Percentiles rank a stretch among this genome's conserved stretches.
Evolutionary conservation across 2,113 vertebrate genomes (phyloP).

Genomic region (Mus musculus): GRCm39 chr1:75410001-75410500

Average conservation of each 20-base stretch:
- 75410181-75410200: background rate
- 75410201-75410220: background rate
- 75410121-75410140: slow-evolving; percentile 69
- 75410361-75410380: background rate
- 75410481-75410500: background rate
- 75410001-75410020: slow-evolving; percentile 13
- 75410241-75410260: background rate
- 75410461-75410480: accelerated
- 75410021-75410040: slow-evolving; percentile 62
- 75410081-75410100: slow-evolving; percentile 79
- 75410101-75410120: slow-evolving; percentile 70
- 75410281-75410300: background rate
- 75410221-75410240: background rate
- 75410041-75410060: slow-evolving; percentile 77
- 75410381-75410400: background rate
- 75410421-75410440: background rate
- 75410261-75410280: background rate
- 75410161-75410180: background rate
- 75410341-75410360: background rate
- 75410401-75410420: background rate
- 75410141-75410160: background rate
- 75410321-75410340: background rate
- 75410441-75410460: background rate
- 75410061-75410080: slow-evolving; percentile 64
- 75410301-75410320: background rate